Evolutionary conservation across 2,797 vertebrate genomes (phyloP), one percentile per base, ranked within the genome.

Genomic region (Pelobates cultripes): DNA sequence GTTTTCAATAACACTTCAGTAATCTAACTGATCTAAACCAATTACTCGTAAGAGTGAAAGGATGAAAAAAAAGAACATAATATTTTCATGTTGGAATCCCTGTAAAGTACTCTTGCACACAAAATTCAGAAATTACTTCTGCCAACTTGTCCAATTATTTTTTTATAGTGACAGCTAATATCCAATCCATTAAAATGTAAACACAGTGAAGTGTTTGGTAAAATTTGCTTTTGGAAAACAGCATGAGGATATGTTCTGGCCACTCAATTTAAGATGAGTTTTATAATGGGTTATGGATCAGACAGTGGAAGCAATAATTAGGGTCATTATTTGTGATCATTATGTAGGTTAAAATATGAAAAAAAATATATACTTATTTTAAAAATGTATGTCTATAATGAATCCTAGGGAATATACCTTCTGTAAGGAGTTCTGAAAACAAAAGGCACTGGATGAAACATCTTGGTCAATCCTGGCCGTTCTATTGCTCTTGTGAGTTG

Each of bases 1-100:
- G 55, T 57, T 57, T 57, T 57, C 55, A 57, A 73, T 73, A 73
- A 28, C 60, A 64, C 74, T 67, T 76, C 61, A 76, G 66, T 67
- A 47, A 64, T 6, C 10, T 61, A 67, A 43, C 17, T 66, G 41
- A 17, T 47, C 44, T 17, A 51, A 15, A 28, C 28, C 60, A 76
- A 76, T 73, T 73, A 60, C 55, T 60, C 7, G 17, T 28, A 15
- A 43, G 10, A 53, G 72, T 17, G 17, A 60, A 40, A 42, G 9
- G 10, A 63, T 43, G 45, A 75, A 57, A 43, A 51, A 51, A 51
- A 6, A 51, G 47, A 6, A 51, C 47, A 51, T 7, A 61, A 75
- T 17, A 63, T 75, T 63, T 61, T 43, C 41, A 61, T 15, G 55
- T 42, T 63, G 43, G 57, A 51, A 6, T 51, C 47, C 47, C 47